phyloP scores from a whole-genome alignment of 2,888 invertebrate species.

The Melanophora roralis region DNA sequence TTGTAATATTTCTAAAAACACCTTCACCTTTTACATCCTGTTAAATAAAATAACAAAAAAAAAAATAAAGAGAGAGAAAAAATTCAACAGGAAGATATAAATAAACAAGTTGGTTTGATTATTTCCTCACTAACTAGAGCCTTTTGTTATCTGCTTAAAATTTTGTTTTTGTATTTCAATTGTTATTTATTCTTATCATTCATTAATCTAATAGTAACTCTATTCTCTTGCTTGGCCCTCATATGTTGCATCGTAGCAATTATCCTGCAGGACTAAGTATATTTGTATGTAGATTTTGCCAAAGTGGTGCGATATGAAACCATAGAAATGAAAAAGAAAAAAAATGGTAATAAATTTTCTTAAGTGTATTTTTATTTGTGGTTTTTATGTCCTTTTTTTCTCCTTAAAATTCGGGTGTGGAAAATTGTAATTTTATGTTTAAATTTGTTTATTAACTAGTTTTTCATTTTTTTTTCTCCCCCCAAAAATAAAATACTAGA shows the following conservation, averaged over 20 bases:
- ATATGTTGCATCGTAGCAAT: constrained; percentile 58
- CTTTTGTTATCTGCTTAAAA: constrained; percentile 34
- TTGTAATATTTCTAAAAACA: constrained; percentile 64
- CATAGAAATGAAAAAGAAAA: constrained; percentile 7
- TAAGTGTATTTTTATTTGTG: constrained; percentile 70
- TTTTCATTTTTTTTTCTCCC: constrained; percentile 42
- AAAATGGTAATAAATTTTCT: constrained; percentile 70
- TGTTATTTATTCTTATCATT: constrained; percentile 54
- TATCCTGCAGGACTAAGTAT: constrained; percentile 22
- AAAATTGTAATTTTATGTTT: constrained; percentile 72
- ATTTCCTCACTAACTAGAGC: constrained; percentile 60
- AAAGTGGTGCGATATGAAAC: not conserved
- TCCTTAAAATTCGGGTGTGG: constrained; percentile 54
- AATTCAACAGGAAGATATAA: constrained; percentile 43
- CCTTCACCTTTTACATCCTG: constrained; percentile 63
- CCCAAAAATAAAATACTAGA: constrained; percentile 25
- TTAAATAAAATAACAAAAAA: too few species aligned
- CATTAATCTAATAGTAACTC: constrained; percentile 56
- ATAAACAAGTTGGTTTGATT: constrained; percentile 61
- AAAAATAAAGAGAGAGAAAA: too few species aligned
- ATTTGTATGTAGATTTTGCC: constrained; percentile 37
- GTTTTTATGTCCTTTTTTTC: constrained; percentile 59
- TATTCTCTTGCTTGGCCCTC: constrained; percentile 54
- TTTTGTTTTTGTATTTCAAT: constrained; percentile 22
- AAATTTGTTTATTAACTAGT: constrained; percentile 74